These are phyloP conservation scores for Conus betulinus DNA, from an alignment of 1,140 invertebrate species.

Conservation along the genomic window DNA sequence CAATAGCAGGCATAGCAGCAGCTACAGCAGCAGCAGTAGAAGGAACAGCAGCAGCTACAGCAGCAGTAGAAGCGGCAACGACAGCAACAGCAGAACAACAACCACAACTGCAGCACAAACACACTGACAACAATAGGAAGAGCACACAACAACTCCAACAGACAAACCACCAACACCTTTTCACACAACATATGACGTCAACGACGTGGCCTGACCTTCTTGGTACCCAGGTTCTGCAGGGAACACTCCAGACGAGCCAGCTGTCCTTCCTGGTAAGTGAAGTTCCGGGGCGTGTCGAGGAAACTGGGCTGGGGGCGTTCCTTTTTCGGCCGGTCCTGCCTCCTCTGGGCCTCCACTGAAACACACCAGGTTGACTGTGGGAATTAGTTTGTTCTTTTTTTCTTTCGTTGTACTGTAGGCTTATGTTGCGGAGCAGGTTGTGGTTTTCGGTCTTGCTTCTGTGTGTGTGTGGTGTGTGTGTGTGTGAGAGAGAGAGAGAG, in stretches of 20 bases:
- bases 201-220: conserved; percentile 44
- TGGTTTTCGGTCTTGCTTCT: too few species aligned
- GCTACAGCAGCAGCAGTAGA: too few species aligned
- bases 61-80: too few species aligned
- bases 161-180: too few species aligned
- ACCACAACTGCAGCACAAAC: too few species aligned
- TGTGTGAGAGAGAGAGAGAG: too few species aligned
- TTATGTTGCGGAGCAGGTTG: not conserved
- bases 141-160: too few species aligned
- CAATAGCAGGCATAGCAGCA: too few species aligned
- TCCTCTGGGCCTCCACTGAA: not conserved
- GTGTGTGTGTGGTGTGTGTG: not conserved
- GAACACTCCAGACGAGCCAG: conserved; percentile 57
- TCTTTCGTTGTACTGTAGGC: not conserved
- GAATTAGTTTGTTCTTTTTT: not conserved
- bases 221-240: conserved; percentile 56
- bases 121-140: too few species aligned
- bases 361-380: not conserved
- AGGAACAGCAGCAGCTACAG: too few species aligned
- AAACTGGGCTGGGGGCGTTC: conserved; percentile 50
- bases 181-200: too few species aligned
- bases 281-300: conserved; percentile 47
- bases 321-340: not conserved
- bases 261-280: conserved; percentile 54
- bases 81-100: too few species aligned